Evolutionary conservation across 92 coral and sea anemone species (phyloP).

Genomic region (Paragorgia papillata): DNA sequence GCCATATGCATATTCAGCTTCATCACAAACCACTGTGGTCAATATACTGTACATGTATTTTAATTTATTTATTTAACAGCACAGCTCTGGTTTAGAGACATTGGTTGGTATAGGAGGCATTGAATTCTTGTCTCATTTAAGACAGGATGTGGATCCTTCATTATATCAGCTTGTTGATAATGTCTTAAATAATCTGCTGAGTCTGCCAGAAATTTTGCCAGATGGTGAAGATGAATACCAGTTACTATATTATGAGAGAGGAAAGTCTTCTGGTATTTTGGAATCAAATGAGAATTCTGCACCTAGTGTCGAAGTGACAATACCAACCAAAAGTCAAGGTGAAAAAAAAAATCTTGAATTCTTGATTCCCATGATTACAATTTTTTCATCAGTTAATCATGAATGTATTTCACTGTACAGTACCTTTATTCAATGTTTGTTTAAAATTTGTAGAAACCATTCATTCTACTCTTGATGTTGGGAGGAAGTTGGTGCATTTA

Average conservation of each 20-base stretch:
- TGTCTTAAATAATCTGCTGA: slow-evolving; percentile 83
- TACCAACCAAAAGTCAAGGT: not conserved
- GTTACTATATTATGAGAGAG: slow-evolving; percentile 20
- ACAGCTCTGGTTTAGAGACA: slow-evolving; percentile 76
- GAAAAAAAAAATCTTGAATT: no score
- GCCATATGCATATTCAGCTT: no score
- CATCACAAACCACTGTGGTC: no score
- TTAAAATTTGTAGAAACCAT: no score
- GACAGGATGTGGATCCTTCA: slow-evolving; percentile 88
- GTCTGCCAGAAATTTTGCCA: slow-evolving; percentile 63
- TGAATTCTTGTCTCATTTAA: slow-evolving; percentile 84
- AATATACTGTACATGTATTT: no score
- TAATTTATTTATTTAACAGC: slow-evolving; percentile 58
- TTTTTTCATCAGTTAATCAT: no score
- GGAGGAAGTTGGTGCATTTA: not conserved
- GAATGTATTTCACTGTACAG: no score
- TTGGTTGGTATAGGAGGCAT: slow-evolving; percentile 83
- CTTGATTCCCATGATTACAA: no score
- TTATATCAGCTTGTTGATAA: slow-evolving; percentile 74
- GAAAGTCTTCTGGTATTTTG: slow-evolving; percentile 5
- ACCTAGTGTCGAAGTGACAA: not conserved
- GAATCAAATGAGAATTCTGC: not conserved
- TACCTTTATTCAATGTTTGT: no score
- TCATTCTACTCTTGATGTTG: not conserved
- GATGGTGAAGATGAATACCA: slow-evolving; percentile 33